Percentiles rank a stretch among this genome's conserved stretches.
phyloP scores from a whole-genome alignment of 1,140 invertebrate genomes.

The Asobara japonica region DNA sequence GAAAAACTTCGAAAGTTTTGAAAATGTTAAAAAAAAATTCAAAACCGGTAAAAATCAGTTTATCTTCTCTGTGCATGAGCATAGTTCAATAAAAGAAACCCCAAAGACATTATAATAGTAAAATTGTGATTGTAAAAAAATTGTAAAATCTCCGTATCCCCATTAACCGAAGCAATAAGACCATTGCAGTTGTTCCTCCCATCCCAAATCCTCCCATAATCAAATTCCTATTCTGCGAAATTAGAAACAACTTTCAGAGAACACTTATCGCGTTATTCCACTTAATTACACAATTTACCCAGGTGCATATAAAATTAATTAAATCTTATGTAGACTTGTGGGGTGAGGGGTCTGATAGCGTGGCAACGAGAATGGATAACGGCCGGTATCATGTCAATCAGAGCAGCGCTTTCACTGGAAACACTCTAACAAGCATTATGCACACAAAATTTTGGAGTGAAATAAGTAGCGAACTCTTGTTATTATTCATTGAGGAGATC shows the following conservation, averaged over 20 bases:
- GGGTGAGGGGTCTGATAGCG: background rate
- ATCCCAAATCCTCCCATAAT: background rate
- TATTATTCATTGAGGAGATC: too few relatives aligned
- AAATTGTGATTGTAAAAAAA: too few relatives aligned
- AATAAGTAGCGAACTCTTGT: too few relatives aligned
- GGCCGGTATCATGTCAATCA: slow-evolving; percentile 5
- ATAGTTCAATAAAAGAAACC: too few relatives aligned
- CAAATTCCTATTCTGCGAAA: background rate
- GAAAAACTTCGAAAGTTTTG: too few relatives aligned
- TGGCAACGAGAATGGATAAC: slow-evolving; percentile 1
- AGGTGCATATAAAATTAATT: background rate
- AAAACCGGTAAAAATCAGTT: too few relatives aligned
- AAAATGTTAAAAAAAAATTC: too few relatives aligned
- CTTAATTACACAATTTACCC: background rate
- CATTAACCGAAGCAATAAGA: too few relatives aligned
- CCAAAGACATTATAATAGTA: too few relatives aligned
- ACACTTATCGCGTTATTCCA: background rate
- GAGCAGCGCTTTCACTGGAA: slow-evolving; percentile 1
- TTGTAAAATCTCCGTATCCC: too few relatives aligned
- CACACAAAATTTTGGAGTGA: background rate
- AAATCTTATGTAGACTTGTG: background rate
- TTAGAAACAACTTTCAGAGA: background rate
- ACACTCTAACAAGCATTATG: background rate
- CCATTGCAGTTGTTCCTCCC: too few relatives aligned
- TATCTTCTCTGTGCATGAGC: too few relatives aligned